These are phyloP conservation scores for Ceratosolen fusciceps DNA, from an alignment of 1,140 invertebrate species.

Conservation along the genomic window DNA sequence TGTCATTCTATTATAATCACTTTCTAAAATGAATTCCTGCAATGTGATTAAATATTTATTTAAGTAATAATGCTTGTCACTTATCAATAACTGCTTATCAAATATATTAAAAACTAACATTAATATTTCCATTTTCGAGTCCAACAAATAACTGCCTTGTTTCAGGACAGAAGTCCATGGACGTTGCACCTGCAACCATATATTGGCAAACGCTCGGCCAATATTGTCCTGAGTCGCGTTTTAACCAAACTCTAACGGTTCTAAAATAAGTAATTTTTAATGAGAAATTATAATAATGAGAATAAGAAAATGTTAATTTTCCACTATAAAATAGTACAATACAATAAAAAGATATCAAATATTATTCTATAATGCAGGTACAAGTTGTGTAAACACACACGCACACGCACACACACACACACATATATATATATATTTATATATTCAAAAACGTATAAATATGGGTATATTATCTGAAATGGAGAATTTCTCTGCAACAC, in stretches of 20 bases:
- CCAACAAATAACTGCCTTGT: conserved; percentile 93
- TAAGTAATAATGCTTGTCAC: background rate
- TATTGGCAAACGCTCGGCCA: conserved; percentile 99
- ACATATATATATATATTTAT: no score
- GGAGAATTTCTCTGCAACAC: no score
- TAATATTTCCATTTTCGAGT: conserved; percentile 93
- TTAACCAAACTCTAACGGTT: conserved; percentile 96
- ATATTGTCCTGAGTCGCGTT: conserved; percentile 98
- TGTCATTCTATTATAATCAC: conserved; percentile 95
- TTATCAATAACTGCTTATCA: background rate
- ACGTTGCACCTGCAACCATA: conserved; percentile 91
- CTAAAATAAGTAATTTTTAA: conserved; percentile 72
- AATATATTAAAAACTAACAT: conserved; percentile 70
- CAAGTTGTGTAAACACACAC: background rate
- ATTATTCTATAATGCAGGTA: background rate
- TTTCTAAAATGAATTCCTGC: conserved; percentile 90
- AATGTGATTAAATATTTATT: conserved; percentile 55
- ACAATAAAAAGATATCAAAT: background rate
- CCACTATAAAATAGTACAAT: no score
- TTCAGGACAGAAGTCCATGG: conserved; percentile 87
- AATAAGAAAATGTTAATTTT: background rate
- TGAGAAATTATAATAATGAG: background rate
- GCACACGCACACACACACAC: no score
- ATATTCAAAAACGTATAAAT: no score
- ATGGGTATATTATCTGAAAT: no score